These are phyloP conservation scores for Antennarius maculatus DNA, from an alignment of 2,797 vertebrate genomes.

Conservation along the genomic window DNA sequence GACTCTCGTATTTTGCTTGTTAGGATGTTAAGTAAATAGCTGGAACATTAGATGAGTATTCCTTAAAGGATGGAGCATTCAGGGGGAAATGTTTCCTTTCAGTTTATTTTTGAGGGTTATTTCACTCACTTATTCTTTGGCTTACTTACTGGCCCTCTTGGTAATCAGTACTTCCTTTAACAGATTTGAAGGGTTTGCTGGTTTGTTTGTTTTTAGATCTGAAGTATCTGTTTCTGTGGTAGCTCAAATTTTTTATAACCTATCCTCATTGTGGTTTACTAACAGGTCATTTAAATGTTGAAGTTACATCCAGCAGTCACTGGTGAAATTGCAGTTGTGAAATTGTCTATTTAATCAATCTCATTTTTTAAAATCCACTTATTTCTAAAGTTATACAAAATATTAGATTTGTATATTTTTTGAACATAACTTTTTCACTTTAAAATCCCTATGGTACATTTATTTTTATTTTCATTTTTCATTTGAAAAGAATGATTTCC, in stretches of 20 bases:
- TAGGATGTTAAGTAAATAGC: neutral
- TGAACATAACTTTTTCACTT: no score
- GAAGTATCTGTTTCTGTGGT: slow-evolving; percentile 27
- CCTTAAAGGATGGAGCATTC: no score
- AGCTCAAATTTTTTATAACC: slow-evolving; percentile 35
- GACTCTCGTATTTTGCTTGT: neutral
- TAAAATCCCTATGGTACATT: slow-evolving; percentile 18
- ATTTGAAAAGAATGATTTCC: slow-evolving; percentile 28
- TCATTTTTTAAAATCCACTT: slow-evolving; percentile 9
- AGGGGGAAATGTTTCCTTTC: neutral
- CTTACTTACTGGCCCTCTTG: slow-evolving; percentile 15
- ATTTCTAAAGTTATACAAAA: no score
- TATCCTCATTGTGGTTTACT: slow-evolving; percentile 45
- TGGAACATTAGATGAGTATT: no score
- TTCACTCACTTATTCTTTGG: slow-evolving; percentile 15
- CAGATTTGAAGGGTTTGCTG: no score
- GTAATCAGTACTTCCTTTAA: slow-evolving; percentile 9
- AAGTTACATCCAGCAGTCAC: slow-evolving; percentile 34
- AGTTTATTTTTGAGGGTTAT: slow-evolving; percentile 5
- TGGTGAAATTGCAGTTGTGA: slow-evolving; percentile 11
- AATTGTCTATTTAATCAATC: slow-evolving; percentile 34
- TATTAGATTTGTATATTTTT: no score
- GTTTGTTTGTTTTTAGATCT: slow-evolving; percentile 4
- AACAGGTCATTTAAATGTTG: slow-evolving; percentile 49
- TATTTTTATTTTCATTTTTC: slow-evolving; percentile 14